Percentiles rank a stretch among this genome's conserved stretches.
These are phyloP conservation scores for Silvanus unidentatus DNA, from an alignment of 2,888 invertebrate species.

Conservation along the genomic window DNA sequence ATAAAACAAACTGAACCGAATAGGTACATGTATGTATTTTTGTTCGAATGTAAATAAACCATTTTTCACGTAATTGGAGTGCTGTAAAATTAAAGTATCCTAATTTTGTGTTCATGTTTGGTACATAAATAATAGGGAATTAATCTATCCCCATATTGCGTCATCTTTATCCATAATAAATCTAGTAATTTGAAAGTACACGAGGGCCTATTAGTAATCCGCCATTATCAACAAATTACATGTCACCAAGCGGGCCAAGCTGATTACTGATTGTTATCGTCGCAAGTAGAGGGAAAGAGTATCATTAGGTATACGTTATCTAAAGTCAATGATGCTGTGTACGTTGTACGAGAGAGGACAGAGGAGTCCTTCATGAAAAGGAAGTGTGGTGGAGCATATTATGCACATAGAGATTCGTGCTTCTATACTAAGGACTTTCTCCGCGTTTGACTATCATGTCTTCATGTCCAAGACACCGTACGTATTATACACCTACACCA, in stretches of 20 bases:
- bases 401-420: too few relatives aligned
- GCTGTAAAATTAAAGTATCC: too few relatives aligned
- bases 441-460: neutral
- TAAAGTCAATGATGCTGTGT: slow-evolving; percentile 2
- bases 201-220: slow-evolving; percentile 25
- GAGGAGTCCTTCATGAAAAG: neutral
- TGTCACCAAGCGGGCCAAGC: slow-evolving; percentile 29
- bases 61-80: too few relatives aligned
- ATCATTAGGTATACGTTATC: slow-evolving; percentile 27
- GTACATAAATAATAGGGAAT: too few relatives aligned
- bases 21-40: too few relatives aligned
- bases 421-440: slow-evolving; percentile 1
- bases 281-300: slow-evolving; percentile 25
- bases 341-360: too few relatives aligned
- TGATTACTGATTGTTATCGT: slow-evolving; percentile 34
- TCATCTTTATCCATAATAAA: too few relatives aligned
- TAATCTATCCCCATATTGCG: too few relatives aligned
- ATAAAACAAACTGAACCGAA: too few relatives aligned
- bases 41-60: too few relatives aligned
- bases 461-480: slow-evolving; percentile 1
- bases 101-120: too few relatives aligned
- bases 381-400: neutral
- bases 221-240: slow-evolving; percentile 34
- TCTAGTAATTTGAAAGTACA: slow-evolving; percentile 2
- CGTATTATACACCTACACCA: neutral